Percentiles rank a stretch among this genome's conserved stretches.
phyloP scores from a whole-genome alignment of 53 echinoderm and acorn worm species.

The Stichopus horrens region DNA sequence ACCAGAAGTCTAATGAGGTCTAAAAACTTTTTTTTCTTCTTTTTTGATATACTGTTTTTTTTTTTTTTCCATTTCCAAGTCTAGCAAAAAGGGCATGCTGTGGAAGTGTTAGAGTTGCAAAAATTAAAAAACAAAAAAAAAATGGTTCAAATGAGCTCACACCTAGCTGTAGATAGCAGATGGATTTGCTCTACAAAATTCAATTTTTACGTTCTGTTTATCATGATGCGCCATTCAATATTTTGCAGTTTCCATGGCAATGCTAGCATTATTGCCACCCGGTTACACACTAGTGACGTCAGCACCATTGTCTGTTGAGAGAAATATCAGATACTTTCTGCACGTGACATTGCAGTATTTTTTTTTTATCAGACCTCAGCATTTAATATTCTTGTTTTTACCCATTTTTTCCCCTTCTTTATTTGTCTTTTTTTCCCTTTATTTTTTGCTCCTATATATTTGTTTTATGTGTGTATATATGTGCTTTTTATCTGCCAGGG shows the following conservation, averaged over 20 bases:
- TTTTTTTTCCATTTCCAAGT: no score
- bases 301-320: constrained; percentile 30
- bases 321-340: constrained; percentile 36
- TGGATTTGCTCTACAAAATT: constrained; percentile 37
- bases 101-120: no score
- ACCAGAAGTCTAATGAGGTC: no score
- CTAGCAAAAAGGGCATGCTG: no score
- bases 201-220: constrained; percentile 35
- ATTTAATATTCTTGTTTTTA: not conserved
- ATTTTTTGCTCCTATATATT: not conserved
- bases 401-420: not conserved
- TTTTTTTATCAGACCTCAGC: not conserved
- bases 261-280: constrained; percentile 38
- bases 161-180: constrained; percentile 31
- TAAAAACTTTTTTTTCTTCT: no score
- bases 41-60: no score
- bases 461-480: not conserved
- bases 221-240: constrained; percentile 35
- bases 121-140: no score
- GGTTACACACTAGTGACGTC: constrained; percentile 24
- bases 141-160: not conserved
- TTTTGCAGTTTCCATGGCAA: constrained; percentile 37
- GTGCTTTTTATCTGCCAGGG: not conserved
- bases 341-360: not conserved
- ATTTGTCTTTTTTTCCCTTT: not conserved